A percentile compares a stretch with the other conserved stretches of the same genome.
Evolutionary conservation across 2,113 vertebrate genomes (phyloP).

Genomic region (Murina feae): DNA sequence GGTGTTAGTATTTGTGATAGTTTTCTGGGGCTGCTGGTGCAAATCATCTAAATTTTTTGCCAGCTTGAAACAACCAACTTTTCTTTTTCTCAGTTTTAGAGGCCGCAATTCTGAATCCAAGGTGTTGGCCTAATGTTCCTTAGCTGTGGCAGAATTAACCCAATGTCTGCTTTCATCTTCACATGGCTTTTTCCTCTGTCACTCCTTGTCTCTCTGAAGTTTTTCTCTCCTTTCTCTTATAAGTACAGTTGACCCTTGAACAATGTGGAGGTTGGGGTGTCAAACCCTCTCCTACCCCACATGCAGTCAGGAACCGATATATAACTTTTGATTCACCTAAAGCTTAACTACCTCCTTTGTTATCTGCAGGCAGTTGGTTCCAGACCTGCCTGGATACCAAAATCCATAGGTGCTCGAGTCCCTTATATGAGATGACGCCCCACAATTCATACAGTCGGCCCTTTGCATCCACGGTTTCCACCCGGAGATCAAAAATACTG

Average conservation of each 20-base stretch:
- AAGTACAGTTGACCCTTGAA: background rate
- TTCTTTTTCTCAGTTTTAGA: background rate
- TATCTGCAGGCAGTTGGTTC: background rate
- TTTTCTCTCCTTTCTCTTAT: background rate
- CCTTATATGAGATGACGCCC: background rate
- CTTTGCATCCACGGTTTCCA: background rate
- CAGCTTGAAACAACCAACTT: background rate
- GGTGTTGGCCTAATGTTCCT: background rate
- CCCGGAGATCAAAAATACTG: background rate
- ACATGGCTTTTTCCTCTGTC: background rate
- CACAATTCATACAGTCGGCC: background rate
- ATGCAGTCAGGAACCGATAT: background rate
- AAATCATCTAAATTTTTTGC: background rate
- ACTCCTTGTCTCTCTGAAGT: background rate
- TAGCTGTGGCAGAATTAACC: background rate
- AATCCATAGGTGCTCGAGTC: background rate
- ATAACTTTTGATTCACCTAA: background rate
- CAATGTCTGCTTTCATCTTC: background rate
- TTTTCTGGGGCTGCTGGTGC: background rate
- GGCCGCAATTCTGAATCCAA: background rate
- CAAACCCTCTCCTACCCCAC: too few relatives aligned
- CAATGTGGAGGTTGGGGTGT: background rate
- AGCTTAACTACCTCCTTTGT: background rate
- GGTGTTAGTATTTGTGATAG: background rate
- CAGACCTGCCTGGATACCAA: background rate